Evolutionary conservation across 1,140 invertebrate genomes (phyloP).

Genomic region (Thaumetopoea pityocampa): DNA sequence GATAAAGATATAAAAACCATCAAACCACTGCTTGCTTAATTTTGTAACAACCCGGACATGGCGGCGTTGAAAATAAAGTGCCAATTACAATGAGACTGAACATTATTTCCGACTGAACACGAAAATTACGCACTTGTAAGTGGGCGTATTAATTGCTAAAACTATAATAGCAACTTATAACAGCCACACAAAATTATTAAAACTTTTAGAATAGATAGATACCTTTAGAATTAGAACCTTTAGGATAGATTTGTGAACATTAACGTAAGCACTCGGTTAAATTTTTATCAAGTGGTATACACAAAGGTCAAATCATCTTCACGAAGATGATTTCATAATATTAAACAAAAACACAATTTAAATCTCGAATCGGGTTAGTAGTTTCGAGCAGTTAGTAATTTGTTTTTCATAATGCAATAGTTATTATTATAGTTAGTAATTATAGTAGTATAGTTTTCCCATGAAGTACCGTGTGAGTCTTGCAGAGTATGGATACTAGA

Average conservation of each 20-base stretch:
- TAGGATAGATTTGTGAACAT: too few species aligned
- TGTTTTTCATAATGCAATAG: too few species aligned
- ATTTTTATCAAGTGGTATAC: slow-evolving; percentile 6
- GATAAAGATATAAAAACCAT: slow-evolving; percentile 25
- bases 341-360: slow-evolving; percentile 32
- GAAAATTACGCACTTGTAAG: too few species aligned
- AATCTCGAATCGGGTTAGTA: slow-evolving; percentile 36
- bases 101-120: slow-evolving; percentile 12
- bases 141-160: too few species aligned
- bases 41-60: slow-evolving; percentile 21
- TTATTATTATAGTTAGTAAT: too few species aligned
- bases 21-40: slow-evolving; percentile 12
- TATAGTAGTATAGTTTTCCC: slow-evolving; percentile 37
- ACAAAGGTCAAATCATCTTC: slow-evolving; percentile 10
- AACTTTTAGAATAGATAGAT: too few species aligned
- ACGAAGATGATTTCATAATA: slow-evolving; percentile 10
- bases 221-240: too few species aligned
- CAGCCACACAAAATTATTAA: too few species aligned
- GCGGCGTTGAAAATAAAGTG: slow-evolving; percentile 8
- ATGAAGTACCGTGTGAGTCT: slow-evolving; percentile 24
- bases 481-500: slow-evolving; percentile 26
- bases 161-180: too few species aligned
- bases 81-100: slow-evolving; percentile 9
- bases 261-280: slow-evolving; percentile 2
- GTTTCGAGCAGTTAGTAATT: slow-evolving; percentile 30